Evolutionary conservation across 2,888 invertebrate species (phyloP).

Genomic region (Hirtodrosophila duncani): DNA sequence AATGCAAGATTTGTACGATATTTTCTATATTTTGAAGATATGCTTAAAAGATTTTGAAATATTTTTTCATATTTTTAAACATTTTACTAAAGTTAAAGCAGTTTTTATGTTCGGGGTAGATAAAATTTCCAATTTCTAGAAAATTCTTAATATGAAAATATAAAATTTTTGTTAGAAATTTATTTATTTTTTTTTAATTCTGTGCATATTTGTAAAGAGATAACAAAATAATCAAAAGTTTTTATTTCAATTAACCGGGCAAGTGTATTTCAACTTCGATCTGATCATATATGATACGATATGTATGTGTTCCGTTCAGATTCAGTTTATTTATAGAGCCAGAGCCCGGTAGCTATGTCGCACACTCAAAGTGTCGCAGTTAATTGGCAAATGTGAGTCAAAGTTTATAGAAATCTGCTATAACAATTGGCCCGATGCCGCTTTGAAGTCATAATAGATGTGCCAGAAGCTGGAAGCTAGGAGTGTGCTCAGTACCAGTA

Average conservation of each 20-base stretch:
- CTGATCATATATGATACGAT: neutral
- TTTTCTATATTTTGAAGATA: too few relatives aligned
- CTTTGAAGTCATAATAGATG: slow-evolving; percentile 73
- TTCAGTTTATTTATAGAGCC: slow-evolving; percentile 68
- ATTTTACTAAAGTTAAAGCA: neutral
- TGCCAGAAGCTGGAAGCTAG: slow-evolving; percentile 13
- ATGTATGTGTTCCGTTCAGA: slow-evolving; percentile 27
- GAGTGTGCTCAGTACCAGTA: neutral
- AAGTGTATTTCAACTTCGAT: slow-evolving; percentile 37
- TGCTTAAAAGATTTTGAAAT: too few relatives aligned
- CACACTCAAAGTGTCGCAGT: slow-evolving; percentile 73
- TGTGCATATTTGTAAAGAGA: neutral
- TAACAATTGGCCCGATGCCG: slow-evolving; percentile 70
- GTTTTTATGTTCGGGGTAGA: too few relatives aligned
- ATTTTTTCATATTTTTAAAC: slow-evolving; percentile 23
- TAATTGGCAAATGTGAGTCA: slow-evolving; percentile 71
- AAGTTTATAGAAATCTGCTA: slow-evolving; percentile 72
- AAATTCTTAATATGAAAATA: too few relatives aligned
- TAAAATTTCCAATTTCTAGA: too few relatives aligned
- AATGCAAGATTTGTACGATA: too few relatives aligned
- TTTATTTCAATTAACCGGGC: neutral
- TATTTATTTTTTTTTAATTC: neutral
- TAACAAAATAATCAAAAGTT: too few relatives aligned
- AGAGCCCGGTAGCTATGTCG: slow-evolving; percentile 64
- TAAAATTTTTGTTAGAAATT: too few relatives aligned